A percentile compares a stretch with the other conserved stretches of the same genome.
Conservation (phyloP, 2,888 invertebrate species). For the Hedya salicella region DNA sequence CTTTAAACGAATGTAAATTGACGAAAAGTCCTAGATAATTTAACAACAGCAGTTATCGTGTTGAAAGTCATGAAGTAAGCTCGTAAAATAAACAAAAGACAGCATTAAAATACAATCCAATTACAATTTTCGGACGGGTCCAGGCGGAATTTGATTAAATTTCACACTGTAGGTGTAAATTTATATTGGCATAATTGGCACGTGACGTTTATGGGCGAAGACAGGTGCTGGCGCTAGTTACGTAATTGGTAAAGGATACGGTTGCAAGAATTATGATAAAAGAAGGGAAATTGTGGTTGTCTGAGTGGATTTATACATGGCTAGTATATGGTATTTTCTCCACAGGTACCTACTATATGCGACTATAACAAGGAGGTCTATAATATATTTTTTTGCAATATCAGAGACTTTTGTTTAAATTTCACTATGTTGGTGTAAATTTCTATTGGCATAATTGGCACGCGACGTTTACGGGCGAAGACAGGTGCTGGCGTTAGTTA, state of each 20-base stretch:
- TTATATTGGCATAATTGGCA: constrained; percentile 41
- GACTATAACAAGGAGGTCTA: too few species aligned
- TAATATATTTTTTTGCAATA: too few species aligned
- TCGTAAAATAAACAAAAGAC: constrained; percentile 30
- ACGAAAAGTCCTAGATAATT: constrained; percentile 4
- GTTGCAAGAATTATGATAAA: constrained; percentile 4
- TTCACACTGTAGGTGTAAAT: constrained; percentile 41
- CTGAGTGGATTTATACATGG: not conserved
- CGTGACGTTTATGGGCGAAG: constrained; percentile 32
- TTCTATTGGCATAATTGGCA: constrained; percentile 41
- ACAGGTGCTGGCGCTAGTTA: constrained; percentile 38
- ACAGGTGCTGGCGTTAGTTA: constrained; percentile 38
- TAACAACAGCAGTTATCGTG: not conserved
- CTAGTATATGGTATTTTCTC: too few species aligned
- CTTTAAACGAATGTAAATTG: not conserved
- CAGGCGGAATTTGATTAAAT: constrained; percentile 39
- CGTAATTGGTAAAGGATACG: constrained; percentile 33
- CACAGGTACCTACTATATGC: too few species aligned
- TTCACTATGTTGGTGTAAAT: constrained; percentile 41
- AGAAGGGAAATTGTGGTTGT: not conserved
- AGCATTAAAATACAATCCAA: constrained; percentile 21
- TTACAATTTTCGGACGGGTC: constrained; percentile 35
- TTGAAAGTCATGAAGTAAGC: constrained; percentile 13
- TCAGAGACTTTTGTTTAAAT: constrained; percentile 41
- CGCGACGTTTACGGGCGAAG: constrained; percentile 31